phyloP scores from a whole-genome alignment of 2,797 vertebrate genomes.

The Australoheros facetus region DNA sequence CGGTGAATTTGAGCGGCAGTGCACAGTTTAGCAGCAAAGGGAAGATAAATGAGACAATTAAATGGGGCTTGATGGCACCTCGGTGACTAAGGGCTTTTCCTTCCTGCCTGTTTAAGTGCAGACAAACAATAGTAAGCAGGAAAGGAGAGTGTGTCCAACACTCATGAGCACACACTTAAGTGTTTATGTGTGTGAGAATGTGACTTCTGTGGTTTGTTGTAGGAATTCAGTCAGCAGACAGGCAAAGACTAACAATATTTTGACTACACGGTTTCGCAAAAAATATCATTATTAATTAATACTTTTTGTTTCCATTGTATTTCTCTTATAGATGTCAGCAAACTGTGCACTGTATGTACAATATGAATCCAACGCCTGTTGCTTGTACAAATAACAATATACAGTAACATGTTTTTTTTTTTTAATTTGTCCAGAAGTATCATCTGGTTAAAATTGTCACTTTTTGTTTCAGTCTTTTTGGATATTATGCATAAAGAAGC shows the following conservation, averaged over 20 bases:
- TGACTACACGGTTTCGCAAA: not conserved
- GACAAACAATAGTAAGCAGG: conserved; percentile 58
- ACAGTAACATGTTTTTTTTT: too few species aligned
- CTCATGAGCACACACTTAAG: conserved; percentile 5
- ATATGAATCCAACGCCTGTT: not conserved
- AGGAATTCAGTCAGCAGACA: not conserved
- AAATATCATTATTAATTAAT: not conserved
- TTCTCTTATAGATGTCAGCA: not conserved
- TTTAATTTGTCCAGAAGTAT: too few species aligned
- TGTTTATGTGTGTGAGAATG: conserved; percentile 15
- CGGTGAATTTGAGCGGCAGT: conserved; percentile 24
- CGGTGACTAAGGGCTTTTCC: conserved; percentile 73
- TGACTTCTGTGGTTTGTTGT: conserved; percentile 3
- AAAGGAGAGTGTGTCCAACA: not conserved
- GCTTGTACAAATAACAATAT: not conserved
- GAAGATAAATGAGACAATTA: conserved; percentile 81
- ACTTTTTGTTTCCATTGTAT: not conserved
- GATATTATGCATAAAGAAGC: not conserved
- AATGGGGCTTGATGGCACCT: conserved; percentile 71
- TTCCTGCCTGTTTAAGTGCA: conserved; percentile 63
- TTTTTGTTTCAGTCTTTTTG: not conserved
- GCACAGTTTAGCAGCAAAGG: conserved; percentile 40
- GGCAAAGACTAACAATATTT: not conserved
- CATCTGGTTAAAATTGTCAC: too few species aligned
- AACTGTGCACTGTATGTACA: not conserved